phyloP scores from a whole-genome alignment of 2,113 vertebrate genomes.

The Sinocyclocheilus anshuiensis region DNA sequence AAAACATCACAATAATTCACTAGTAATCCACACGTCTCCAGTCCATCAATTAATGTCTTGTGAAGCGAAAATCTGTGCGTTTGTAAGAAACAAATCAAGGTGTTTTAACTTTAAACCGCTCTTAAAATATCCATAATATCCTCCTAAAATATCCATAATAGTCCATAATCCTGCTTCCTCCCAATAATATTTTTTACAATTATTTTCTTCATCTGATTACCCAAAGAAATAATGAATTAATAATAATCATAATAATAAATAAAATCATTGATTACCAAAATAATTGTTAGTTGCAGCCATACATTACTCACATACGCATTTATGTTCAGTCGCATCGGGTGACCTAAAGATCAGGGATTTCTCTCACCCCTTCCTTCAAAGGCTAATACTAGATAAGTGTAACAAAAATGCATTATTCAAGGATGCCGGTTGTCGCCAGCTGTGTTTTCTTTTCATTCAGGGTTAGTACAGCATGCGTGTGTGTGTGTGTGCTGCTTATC shows the following conservation, averaged over 20 bases:
- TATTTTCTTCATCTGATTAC: neutral
- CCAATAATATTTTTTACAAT: no score
- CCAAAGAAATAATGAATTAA: neutral
- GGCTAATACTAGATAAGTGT: constrained; percentile 22
- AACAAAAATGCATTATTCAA: constrained; percentile 15
- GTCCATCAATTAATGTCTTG: no score
- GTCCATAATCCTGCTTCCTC: no score
- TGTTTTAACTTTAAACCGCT: no score
- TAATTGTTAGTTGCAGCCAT: neutral
- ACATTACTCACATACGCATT: neutral
- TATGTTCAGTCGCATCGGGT: neutral
- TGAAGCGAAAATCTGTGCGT: no score
- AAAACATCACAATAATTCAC: no score
- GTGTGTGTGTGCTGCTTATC: neutral
- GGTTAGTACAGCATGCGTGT: neutral
- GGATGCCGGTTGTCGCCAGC: neutral
- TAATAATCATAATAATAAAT: neutral
- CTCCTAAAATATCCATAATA: no score
- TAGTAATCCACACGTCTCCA: no score
- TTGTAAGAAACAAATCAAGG: no score
- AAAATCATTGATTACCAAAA: neutral
- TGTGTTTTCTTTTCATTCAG: neutral
- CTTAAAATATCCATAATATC: no score
- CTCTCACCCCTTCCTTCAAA: neutral
- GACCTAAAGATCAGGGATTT: neutral